Conservation (phyloP, 2,113 vertebrate species). For the Ptilorrhoa leucosticta region DNA sequence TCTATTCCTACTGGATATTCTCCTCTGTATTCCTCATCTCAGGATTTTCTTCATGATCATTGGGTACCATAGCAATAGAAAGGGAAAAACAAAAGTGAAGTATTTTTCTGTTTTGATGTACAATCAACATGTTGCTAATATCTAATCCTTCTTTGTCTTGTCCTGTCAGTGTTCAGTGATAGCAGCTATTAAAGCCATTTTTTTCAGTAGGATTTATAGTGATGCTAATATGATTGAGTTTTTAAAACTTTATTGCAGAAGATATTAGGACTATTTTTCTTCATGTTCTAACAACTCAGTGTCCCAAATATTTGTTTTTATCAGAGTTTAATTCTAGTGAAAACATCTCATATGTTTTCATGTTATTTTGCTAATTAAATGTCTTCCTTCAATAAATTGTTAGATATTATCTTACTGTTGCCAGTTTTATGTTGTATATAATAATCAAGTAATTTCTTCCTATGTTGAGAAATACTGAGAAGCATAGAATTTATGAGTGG, state of each 20-base stretch:
- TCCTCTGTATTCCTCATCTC: conserved; percentile 70
- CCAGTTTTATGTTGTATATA: neutral
- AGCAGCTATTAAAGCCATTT: neutral
- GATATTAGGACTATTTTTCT: neutral
- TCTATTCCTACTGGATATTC: conserved; percentile 65
- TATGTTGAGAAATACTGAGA: neutral
- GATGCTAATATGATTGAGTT: neutral
- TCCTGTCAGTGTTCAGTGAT: neutral
- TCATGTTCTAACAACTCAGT: neutral
- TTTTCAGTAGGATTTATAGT: neutral
- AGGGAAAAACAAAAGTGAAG: neutral
- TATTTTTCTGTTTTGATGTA: neutral
- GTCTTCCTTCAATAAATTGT: neutral
- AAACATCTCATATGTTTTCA: neutral
- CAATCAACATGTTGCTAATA: conserved; percentile 15
- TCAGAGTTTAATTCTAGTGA: neutral
- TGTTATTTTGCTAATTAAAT: neutral
- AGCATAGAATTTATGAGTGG: neutral
- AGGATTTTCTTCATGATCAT: conserved; percentile 29
- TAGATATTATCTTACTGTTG: neutral
- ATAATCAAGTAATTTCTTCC: neutral
- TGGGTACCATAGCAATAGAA: conserved; percentile 3
- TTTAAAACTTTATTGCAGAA: neutral
- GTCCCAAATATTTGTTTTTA: neutral
- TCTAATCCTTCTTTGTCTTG: conserved; percentile 24